Evolutionary conservation across 2,113 vertebrate species (phyloP).

Genomic region (Amphilophus citrinellus): DNA sequence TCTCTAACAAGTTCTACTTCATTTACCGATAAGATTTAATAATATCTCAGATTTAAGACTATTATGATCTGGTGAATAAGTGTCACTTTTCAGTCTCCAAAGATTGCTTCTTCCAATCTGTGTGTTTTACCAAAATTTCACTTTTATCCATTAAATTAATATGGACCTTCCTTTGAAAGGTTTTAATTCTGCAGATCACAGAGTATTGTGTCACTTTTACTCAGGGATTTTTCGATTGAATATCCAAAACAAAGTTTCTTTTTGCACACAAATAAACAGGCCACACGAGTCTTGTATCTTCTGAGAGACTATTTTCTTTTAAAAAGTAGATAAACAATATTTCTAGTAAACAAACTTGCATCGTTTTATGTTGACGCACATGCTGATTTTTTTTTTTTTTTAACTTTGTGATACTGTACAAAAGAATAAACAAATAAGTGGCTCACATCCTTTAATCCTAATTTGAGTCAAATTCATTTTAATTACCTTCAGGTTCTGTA

Average conservation of each 20-base stretch:
- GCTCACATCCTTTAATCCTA: no score
- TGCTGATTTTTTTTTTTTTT: no score
- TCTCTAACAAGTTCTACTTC: background rate
- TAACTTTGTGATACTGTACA: no score
- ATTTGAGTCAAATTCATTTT: no score
- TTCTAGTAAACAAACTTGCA: background rate
- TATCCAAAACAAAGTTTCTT: background rate
- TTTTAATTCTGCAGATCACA: background rate
- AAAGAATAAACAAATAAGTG: no score
- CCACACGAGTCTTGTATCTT: background rate
- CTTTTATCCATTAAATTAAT: background rate
- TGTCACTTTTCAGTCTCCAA: background rate
- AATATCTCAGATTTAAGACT: background rate
- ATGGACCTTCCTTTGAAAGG: rapidly evolving
- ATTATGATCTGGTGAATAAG: background rate
- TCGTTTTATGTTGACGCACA: background rate
- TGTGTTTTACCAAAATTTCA: background rate
- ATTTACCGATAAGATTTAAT: background rate
- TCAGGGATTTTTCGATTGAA: background rate
- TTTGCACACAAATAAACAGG: background rate
- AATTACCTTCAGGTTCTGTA: no score
- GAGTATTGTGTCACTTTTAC: background rate
- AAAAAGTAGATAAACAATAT: background rate
- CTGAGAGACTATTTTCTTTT: background rate
- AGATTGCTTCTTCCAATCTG: background rate